These are phyloP conservation scores for Pantherophis alleghaniensis DNA, from an alignment of 2,797 vertebrate species.

Conservation along the genomic window DNA sequence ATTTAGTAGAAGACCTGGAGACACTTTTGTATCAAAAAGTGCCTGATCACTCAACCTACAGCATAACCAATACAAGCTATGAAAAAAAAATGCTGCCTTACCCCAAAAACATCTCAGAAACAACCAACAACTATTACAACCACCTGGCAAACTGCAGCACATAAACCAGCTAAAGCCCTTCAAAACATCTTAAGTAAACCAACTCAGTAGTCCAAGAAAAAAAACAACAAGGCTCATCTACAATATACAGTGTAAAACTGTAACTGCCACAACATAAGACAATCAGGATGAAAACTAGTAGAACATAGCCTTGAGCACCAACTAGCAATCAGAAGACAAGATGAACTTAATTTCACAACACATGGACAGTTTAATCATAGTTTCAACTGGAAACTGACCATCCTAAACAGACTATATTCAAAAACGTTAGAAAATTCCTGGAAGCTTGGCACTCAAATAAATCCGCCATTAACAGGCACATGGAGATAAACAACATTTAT, in stretches of 20 bases:
- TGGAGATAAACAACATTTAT: not conserved
- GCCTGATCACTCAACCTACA: not conserved
- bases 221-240: not conserved
- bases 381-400: not conserved
- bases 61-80: not conserved
- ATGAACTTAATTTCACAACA: not conserved
- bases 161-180: not conserved
- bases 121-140: not conserved
- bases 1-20: not conserved
- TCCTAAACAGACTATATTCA: not conserved
- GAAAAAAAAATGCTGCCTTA: not conserved
- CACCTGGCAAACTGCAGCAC: not conserved
- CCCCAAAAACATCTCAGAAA: not conserved
- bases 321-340: not conserved
- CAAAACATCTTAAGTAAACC: not conserved
- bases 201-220: not conserved
- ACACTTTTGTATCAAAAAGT: not conserved
- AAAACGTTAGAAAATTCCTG: not conserved
- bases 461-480: not conserved
- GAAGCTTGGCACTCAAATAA: not conserved
- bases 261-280: not conserved
- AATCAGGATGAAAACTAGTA: not conserved
- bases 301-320: not conserved
- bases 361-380: not conserved
- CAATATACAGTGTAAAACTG: not conserved